Conservation (phyloP, 2,888 invertebrate genomes). For the Caenorhabditis virilis region DNA sequence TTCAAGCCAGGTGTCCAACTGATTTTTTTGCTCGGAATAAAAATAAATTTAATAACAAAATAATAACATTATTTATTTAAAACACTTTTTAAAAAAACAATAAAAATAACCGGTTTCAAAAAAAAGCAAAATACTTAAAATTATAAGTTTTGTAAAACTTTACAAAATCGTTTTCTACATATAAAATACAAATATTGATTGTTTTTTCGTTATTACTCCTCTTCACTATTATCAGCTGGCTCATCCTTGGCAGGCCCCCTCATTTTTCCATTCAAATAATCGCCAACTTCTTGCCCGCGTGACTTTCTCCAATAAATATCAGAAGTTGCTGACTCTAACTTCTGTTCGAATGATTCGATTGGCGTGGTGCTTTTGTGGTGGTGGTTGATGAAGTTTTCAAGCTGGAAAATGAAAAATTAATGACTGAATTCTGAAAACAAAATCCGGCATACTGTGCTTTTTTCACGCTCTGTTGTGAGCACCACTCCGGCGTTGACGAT, state of each 20-base stretch:
- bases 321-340: conserved; percentile 34
- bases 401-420: conserved; percentile 5
- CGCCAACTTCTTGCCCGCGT: conserved; percentile 11
- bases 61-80: no score
- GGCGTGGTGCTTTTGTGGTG: conserved; percentile 31
- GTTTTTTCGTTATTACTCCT: no score
- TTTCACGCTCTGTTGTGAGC: conserved; percentile 30
- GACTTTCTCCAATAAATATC: conserved; percentile 37
- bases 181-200: no score
- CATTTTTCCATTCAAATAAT: conserved; percentile 39
- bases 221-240: conserved; percentile 21
- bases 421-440: no score
- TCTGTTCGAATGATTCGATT: conserved; percentile 20
- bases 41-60: no score
- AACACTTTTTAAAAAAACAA: no score
- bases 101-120: no score
- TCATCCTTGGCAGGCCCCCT: conserved; percentile 29
- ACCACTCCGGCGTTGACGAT: conserved; percentile 24
- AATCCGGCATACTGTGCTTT: conserved; percentile 11
- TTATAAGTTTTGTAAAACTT: no score
- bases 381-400: conserved; percentile 32
- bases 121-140: no score
- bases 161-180: no score
- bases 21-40: no score
- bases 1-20: no score